A percentile compares a stretch with the other conserved stretches of the same genome.
Conservation (phyloP, 2,888 invertebrate genomes). For the Rutpela maculata region DNA sequence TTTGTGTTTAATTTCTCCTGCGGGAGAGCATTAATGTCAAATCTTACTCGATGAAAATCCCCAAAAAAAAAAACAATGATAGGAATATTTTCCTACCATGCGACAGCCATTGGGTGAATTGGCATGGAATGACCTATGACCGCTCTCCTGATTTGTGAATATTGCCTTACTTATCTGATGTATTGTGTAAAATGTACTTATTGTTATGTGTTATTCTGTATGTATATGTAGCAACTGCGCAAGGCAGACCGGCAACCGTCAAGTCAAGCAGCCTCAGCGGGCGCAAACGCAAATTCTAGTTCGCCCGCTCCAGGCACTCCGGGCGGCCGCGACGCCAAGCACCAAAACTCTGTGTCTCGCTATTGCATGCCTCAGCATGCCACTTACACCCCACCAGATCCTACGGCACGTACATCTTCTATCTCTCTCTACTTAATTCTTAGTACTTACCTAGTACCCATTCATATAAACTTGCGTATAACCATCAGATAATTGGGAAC, state of each 20-base stretch:
- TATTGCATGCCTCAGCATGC: slow-evolving; percentile 80
- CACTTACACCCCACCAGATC: slow-evolving; percentile 78
- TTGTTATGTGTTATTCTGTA: slow-evolving; percentile 73
- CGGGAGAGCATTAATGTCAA: too few relatives aligned
- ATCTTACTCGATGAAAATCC: too few relatives aligned
- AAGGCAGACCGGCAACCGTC: slow-evolving; percentile 73
- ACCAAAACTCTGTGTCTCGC: slow-evolving; percentile 76
- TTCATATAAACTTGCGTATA: slow-evolving; percentile 31
- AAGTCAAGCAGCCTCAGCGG: slow-evolving; percentile 66
- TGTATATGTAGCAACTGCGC: slow-evolving; percentile 74
- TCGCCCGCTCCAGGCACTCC: slow-evolving; percentile 71
- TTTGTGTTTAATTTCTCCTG: too few relatives aligned
- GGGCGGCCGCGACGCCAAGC: slow-evolving; percentile 73
- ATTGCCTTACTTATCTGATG: slow-evolving; percentile 24
- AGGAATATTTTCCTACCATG: neutral
- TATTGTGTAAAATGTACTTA: slow-evolving; percentile 61
- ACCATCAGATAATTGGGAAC: slow-evolving; percentile 24
- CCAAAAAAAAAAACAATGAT: too few relatives aligned
- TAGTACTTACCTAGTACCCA: slow-evolving; percentile 40
- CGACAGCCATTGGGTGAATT: neutral
- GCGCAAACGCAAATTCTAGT: slow-evolving; percentile 64
- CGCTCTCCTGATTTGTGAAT: neutral
- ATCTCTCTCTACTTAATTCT: slow-evolving; percentile 58
- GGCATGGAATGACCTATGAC: neutral
- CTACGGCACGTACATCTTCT: slow-evolving; percentile 78